A percentile compares a stretch with the other conserved stretches of the same genome.
These are phyloP conservation scores for Drosophila truncata DNA, from an alignment of 1,140 invertebrate genomes.

Conservation along the genomic window DNA sequence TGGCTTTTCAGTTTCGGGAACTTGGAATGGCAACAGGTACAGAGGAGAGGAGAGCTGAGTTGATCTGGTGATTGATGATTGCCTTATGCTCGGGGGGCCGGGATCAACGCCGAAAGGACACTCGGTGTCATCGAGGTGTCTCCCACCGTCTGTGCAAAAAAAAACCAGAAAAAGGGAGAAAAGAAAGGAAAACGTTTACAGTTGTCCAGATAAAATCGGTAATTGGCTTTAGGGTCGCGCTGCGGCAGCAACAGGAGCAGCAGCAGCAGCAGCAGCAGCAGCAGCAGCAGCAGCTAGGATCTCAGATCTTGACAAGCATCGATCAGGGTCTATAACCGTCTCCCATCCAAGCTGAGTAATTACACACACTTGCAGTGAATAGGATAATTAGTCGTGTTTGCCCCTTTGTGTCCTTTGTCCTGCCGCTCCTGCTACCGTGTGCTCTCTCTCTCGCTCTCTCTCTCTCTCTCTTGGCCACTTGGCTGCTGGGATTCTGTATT, in stretches of 20 bases:
- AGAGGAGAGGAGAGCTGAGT: conserved; percentile 2
- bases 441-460: not conserved
- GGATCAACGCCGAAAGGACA: conserved; percentile 37
- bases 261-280: conserved; percentile 38
- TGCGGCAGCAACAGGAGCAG: conserved; percentile 47
- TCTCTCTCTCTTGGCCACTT: conserved; percentile 50
- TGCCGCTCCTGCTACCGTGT: conserved; percentile 64
- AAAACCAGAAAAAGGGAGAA: too few species aligned
- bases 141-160: conserved; percentile 25
- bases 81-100: conserved; percentile 50
- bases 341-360: conserved; percentile 51
- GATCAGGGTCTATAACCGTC: conserved; percentile 36
- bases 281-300: conserved; percentile 21
- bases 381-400: conserved; percentile 77
- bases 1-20: conserved; percentile 10
- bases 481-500: conserved; percentile 39
- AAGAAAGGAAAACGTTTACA: conserved; percentile 43
- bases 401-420: conserved; percentile 69
- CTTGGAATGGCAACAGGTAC: conserved; percentile 40
- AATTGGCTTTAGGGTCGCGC: conserved; percentile 64
- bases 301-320: conserved; percentile 53
- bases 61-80: conserved; percentile 65
- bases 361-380: conserved; percentile 74
- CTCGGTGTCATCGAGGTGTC: conserved; percentile 47
- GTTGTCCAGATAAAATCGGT: conserved; percentile 74